phyloP scores from a whole-genome alignment of 2,113 vertebrate species.

The Arizona elegans region DNA sequence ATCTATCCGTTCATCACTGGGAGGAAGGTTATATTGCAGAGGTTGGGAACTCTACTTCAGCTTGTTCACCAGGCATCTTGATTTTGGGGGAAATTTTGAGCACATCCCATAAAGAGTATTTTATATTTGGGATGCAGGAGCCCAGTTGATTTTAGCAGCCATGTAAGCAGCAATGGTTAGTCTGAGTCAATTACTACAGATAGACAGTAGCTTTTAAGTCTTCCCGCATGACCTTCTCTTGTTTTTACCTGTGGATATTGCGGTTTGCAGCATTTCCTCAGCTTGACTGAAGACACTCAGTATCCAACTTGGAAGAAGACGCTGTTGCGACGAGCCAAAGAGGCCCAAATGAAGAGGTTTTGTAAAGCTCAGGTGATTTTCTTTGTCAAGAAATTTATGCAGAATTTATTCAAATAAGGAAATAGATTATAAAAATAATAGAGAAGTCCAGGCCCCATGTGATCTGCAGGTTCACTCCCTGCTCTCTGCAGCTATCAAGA shows the following conservation, averaged over 20 bases:
- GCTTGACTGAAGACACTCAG: conserved; percentile 66
- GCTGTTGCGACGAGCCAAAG: conserved; percentile 76
- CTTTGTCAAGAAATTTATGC: not conserved
- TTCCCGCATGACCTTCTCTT: not conserved
- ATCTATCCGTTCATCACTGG: not conserved
- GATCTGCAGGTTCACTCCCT: not conserved
- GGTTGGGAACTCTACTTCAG: not conserved
- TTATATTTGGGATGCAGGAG: not conserved
- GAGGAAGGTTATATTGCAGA: not conserved
- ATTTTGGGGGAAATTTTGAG: not conserved
- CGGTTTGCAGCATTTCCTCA: conserved; percentile 43
- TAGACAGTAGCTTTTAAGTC: not conserved
- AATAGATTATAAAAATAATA: not conserved
- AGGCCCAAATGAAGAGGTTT: conserved; percentile 81
- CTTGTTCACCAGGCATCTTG: not conserved
- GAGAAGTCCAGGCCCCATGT: not conserved
- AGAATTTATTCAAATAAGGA: not conserved
- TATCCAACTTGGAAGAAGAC: conserved; percentile 76
- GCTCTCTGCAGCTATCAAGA: not conserved
- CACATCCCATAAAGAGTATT: not conserved
- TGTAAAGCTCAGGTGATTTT: conserved; percentile 83
- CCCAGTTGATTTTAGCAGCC: not conserved
- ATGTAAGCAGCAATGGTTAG: not conserved
- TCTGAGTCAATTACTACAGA: not conserved
- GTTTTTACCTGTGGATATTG: accelerated